phyloP scores from a whole-genome alignment of 2,888 invertebrate genomes.

The Melipona beecheii region DNA sequence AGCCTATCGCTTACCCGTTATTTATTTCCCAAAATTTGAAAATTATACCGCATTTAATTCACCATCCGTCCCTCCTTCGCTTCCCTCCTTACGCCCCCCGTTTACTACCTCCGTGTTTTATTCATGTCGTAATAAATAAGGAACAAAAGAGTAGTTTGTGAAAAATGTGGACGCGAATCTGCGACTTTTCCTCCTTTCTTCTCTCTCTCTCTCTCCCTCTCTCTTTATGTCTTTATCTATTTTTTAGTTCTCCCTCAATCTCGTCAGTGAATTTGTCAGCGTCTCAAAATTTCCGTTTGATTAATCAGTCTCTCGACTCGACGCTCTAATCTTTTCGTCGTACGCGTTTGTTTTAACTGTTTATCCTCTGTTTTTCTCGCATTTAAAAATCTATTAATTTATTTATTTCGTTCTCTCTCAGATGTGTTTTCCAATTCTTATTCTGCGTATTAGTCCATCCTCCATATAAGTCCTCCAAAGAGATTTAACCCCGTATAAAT shows the following conservation, averaged over 20 bases:
- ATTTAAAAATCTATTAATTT: no score
- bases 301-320: no score
- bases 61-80: conserved; percentile 39
- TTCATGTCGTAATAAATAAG: conserved; percentile 82
- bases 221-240: no score
- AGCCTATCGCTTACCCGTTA: conserved; percentile 83
- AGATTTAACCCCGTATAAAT: no score
- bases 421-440: no score
- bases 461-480: no score
- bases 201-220: neutral
- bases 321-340: no score
- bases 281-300: no score
- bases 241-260: neutral
- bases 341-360: no score
- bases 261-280: neutral
- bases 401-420: no score
- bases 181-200: neutral
- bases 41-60: conserved; percentile 83
- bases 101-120: conserved; percentile 77
- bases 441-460: no score
- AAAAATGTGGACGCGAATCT: conserved; percentile 61
- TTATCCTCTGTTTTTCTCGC: no score
- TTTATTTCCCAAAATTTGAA: conserved; percentile 83
- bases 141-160: conserved; percentile 78
- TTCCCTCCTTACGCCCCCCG: conserved; percentile 9